Conservation (phyloP, 2,113 vertebrate genomes). For the Phyllostomus discolor region DNA sequence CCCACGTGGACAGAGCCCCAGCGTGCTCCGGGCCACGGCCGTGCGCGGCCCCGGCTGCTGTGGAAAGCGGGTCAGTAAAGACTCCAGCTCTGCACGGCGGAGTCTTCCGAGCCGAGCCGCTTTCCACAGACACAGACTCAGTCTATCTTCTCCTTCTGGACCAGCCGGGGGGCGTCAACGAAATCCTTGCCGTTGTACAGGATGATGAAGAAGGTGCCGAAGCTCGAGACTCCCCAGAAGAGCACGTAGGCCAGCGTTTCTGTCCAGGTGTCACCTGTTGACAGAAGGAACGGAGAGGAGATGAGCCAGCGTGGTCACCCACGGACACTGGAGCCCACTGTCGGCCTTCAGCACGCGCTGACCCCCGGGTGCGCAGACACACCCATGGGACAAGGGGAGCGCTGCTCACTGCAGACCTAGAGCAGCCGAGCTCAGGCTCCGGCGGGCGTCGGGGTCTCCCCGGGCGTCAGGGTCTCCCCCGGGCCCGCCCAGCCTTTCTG, state of each 20-base stretch:
- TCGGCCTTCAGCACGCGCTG: background rate
- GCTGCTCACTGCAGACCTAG: background rate
- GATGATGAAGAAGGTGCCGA: slow-evolving; percentile 92
- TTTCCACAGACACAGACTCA: slow-evolving; percentile 99
- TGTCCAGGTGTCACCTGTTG: slow-evolving; percentile 94
- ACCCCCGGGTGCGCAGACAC: background rate
- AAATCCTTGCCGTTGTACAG: slow-evolving; percentile 97
- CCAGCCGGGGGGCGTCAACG: slow-evolving; percentile 92
- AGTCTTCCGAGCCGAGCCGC: slow-evolving; percentile 89
- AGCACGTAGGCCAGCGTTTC: slow-evolving; percentile 95
- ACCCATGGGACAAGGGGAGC: background rate
- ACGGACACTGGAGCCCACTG: background rate
- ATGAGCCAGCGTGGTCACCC: background rate
- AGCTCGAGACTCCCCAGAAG: slow-evolving; percentile 94
- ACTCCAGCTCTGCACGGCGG: slow-evolving; percentile 86
- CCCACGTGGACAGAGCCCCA: slow-evolving; percentile 9
- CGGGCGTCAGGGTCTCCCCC: no score
- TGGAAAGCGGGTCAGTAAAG: slow-evolving; percentile 94
- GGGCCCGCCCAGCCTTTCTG: background rate
- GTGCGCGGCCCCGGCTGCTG: slow-evolving; percentile 28
- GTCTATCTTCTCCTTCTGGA: slow-evolving; percentile 99
- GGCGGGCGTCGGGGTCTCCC: background rate
- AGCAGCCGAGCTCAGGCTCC: background rate
- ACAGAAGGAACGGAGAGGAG: background rate
- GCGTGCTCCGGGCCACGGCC: background rate